These are phyloP conservation scores for Andrena haemorrhoa DNA, from an alignment of 2,888 invertebrate species.

Conservation along the genomic window DNA sequence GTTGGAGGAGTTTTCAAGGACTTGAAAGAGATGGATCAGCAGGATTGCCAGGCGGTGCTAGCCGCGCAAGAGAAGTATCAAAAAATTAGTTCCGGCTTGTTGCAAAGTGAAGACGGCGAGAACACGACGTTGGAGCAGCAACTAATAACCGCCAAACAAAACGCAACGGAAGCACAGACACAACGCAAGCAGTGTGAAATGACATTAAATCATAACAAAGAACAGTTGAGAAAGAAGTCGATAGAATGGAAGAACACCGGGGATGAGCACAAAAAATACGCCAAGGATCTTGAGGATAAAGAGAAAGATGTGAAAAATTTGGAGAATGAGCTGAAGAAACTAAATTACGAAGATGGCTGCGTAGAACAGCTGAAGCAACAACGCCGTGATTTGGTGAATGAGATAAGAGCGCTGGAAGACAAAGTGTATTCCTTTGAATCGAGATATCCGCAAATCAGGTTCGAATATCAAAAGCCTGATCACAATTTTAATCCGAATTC, in stretches of 20 bases:
- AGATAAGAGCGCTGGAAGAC: slow-evolving; percentile 87
- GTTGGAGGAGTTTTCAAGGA: slow-evolving; percentile 89
- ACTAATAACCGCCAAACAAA: slow-evolving; percentile 93
- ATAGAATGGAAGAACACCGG: slow-evolving; percentile 89
- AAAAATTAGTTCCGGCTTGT: slow-evolving; percentile 93
- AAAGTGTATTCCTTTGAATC: slow-evolving; percentile 87
- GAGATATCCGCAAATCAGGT: slow-evolving; percentile 87
- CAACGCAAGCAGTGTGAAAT: slow-evolving; percentile 92
- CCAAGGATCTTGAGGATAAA: slow-evolving; percentile 86
- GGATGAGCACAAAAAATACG: slow-evolving; percentile 89
- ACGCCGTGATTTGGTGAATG: slow-evolving; percentile 86
- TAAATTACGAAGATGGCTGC: slow-evolving; percentile 88
- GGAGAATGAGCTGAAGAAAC: slow-evolving; percentile 86
- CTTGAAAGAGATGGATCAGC: slow-evolving; percentile 89
- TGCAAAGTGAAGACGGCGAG: slow-evolving; percentile 91
- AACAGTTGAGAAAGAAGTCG: slow-evolving; percentile 88
- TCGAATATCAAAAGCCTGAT: slow-evolving; percentile 92
- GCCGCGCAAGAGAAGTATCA: slow-evolving; percentile 93
- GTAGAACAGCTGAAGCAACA: slow-evolving; percentile 86
- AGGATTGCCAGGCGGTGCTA: slow-evolving; percentile 89
- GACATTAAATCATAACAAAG: slow-evolving; percentile 89
- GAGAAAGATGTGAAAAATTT: slow-evolving; percentile 87
- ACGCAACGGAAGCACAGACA: slow-evolving; percentile 91
- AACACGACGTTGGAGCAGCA: slow-evolving; percentile 95
- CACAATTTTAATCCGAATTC: slow-evolving; percentile 89